Evolutionary conservation across 2,797 vertebrate species (phyloP).

Genomic region (Cetoscarus ocellatus): DNA sequence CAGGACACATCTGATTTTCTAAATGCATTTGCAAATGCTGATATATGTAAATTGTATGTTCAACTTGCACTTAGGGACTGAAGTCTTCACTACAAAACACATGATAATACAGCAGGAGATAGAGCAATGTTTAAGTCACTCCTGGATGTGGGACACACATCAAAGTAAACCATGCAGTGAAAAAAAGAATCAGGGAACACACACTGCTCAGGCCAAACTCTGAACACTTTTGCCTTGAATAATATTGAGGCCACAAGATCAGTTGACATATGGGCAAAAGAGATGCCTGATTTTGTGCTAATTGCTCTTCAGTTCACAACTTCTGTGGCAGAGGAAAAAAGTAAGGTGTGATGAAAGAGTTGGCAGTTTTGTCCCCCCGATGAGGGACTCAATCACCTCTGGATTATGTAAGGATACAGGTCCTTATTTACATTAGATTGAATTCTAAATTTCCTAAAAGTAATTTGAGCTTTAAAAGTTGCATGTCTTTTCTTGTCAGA

Average conservation of each 20-base stretch:
- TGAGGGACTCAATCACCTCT: conserved; percentile 1
- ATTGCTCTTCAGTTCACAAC: conserved; percentile 4
- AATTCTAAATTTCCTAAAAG: neutral
- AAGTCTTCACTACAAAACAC: conserved; percentile 47
- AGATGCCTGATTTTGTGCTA: neutral
- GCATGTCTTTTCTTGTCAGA: neutral
- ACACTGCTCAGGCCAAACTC: neutral
- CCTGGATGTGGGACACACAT: conserved; percentile 24
- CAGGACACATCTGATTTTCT: conserved; percentile 45
- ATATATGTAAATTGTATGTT: conserved; percentile 39
- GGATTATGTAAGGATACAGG: conserved; percentile 8
- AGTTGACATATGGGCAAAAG: neutral
- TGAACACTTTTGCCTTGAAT: neutral
- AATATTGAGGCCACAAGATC: conserved; percentile 8
- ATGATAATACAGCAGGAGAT: conserved; percentile 44
- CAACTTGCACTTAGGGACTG: conserved; percentile 25
- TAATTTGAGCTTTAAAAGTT: neutral
- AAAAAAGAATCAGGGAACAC: conserved; percentile 13
- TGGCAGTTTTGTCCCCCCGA: conserved; percentile 29
- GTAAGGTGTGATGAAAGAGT: conserved; percentile 16
- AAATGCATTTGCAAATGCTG: conserved; percentile 47
- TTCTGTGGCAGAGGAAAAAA: conserved; percentile 13
- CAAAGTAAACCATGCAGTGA: conserved; percentile 44
- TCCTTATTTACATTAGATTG: conserved; percentile 2
- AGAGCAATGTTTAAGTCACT: conserved; percentile 21